phyloP scores from a whole-genome alignment of 2,888 invertebrate genomes.

The Rhopalosiphum nymphaeae region DNA sequence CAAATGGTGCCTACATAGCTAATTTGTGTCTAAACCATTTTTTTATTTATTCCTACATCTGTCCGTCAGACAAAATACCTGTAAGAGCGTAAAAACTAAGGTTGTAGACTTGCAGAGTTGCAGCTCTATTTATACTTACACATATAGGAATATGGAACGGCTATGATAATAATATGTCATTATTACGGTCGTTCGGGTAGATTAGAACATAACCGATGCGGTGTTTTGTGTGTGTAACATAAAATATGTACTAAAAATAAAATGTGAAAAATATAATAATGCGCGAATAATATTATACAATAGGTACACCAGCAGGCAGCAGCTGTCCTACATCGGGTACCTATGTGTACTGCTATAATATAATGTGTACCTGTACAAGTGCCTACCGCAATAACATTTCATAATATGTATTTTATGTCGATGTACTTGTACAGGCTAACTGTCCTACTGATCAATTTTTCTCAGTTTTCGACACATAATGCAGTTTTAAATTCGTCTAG shows the following conservation, averaged over 20 bases:
- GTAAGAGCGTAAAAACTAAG: not conserved
- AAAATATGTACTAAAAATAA: not conserved
- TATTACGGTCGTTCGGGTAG: not conserved
- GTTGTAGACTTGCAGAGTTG: not conserved
- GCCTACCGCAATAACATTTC: slow-evolving; percentile 1
- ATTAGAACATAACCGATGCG: not conserved
- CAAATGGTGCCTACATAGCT: not conserved
- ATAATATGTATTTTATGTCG: not conserved
- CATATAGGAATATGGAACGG: not conserved
- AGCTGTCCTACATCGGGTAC: not conserved
- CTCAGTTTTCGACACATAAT: not conserved
- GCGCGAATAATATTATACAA: not conserved
- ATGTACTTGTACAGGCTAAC: not conserved
- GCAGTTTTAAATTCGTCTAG: not conserved
- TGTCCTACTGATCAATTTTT: not conserved
- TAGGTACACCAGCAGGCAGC: not conserved
- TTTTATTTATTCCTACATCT: not conserved
- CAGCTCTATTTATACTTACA: not conserved
- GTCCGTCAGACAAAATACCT: not conserved
- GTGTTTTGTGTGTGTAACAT: not conserved
- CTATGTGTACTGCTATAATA: not conserved
- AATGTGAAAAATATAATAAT: not conserved
- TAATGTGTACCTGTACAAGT: not conserved
- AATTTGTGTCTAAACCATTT: not conserved
- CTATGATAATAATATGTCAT: not conserved